Evolutionary conservation across 2,888 invertebrate genomes (phyloP).

Genomic region (Endotricha flammealis): DNA sequence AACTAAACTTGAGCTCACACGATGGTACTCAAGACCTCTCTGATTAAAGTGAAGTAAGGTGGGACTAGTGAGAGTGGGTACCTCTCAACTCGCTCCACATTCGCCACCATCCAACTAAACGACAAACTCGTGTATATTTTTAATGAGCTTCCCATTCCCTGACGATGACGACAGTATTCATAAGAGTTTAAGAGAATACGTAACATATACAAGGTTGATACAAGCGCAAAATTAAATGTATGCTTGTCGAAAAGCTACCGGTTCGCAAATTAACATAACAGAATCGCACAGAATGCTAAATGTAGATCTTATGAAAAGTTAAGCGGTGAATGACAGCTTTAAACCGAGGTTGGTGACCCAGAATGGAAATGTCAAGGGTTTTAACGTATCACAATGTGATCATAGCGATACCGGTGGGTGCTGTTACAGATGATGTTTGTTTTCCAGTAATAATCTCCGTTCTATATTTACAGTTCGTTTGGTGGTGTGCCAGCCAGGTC

Average conservation of each 20-base stretch:
- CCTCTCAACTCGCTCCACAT: slow-evolving; percentile 47
- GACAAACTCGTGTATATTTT: slow-evolving; percentile 41
- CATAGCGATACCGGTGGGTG: slow-evolving; percentile 33
- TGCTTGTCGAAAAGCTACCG: too few relatives aligned
- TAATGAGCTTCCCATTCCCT: slow-evolving; percentile 42
- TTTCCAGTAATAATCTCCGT: slow-evolving; percentile 55
- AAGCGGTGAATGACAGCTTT: too few relatives aligned
- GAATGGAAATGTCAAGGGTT: slow-evolving; percentile 9
- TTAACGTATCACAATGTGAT: background rate
- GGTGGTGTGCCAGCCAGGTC: slow-evolving; percentile 63
- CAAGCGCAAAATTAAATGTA: too few relatives aligned
- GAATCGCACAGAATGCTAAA: too few relatives aligned
- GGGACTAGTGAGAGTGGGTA: slow-evolving; percentile 30
- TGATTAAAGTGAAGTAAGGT: slow-evolving; percentile 27
- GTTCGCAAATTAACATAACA: too few relatives aligned
- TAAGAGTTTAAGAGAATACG: too few relatives aligned
- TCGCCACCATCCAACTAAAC: slow-evolving; percentile 36
- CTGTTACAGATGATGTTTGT: slow-evolving; percentile 41
- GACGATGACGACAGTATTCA: too few relatives aligned
- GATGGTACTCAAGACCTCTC: slow-evolving; percentile 21
- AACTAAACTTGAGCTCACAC: slow-evolving; percentile 13
- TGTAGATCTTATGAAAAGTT: too few relatives aligned
- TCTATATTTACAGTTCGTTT: slow-evolving; percentile 59
- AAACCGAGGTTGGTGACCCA: too few relatives aligned
- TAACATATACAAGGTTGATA: too few relatives aligned